Percentiles rank a stretch among this genome's conserved stretches.
phyloP scores from a whole-genome alignment of 2,113 vertebrate genomes.

The Otolemur garnettii region DNA sequence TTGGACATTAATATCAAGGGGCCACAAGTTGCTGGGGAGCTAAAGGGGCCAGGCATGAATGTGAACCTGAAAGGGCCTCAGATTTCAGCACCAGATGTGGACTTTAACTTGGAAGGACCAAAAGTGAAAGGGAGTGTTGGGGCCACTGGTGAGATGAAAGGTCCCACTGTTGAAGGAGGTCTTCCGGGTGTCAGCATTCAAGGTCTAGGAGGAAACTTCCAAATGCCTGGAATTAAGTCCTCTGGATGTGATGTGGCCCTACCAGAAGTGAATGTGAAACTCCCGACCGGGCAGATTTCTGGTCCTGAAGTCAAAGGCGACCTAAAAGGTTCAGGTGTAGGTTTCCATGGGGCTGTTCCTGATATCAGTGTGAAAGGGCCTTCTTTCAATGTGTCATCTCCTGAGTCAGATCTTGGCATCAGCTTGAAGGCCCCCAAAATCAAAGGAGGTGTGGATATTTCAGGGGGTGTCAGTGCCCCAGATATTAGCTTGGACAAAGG shows the following conservation, averaged over 20 bases:
- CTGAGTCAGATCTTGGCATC: slow-evolving; percentile 82
- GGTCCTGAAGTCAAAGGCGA: slow-evolving; percentile 79
- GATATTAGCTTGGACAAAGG: slow-evolving; percentile 68
- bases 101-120: slow-evolving; percentile 84
- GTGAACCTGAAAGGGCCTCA: slow-evolving; percentile 81
- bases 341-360: slow-evolving; percentile 48
- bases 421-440: slow-evolving; percentile 78
- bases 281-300: slow-evolving; percentile 69
- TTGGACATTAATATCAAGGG: slow-evolving; percentile 41
- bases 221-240: slow-evolving; percentile 72
- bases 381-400: slow-evolving; percentile 39
- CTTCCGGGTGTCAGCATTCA: slow-evolving; percentile 15
- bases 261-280: slow-evolving; percentile 56
- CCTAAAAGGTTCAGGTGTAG: slow-evolving; percentile 51
- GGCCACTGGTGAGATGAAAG: slow-evolving; percentile 21
- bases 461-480: slow-evolving; percentile 52
- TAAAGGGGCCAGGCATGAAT: slow-evolving; percentile 52
- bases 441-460: slow-evolving; percentile 76
- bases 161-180: slow-evolving; percentile 4
- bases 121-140: slow-evolving; percentile 77
- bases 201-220: slow-evolving; percentile 77
- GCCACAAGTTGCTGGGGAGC: slow-evolving; percentile 73
- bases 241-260: slow-evolving; percentile 3
- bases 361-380: slow-evolving; percentile 79
- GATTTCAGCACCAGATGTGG: neutral